Conservation (phyloP, 2,888 invertebrate genomes). For the Zeuzera pyrina region DNA sequence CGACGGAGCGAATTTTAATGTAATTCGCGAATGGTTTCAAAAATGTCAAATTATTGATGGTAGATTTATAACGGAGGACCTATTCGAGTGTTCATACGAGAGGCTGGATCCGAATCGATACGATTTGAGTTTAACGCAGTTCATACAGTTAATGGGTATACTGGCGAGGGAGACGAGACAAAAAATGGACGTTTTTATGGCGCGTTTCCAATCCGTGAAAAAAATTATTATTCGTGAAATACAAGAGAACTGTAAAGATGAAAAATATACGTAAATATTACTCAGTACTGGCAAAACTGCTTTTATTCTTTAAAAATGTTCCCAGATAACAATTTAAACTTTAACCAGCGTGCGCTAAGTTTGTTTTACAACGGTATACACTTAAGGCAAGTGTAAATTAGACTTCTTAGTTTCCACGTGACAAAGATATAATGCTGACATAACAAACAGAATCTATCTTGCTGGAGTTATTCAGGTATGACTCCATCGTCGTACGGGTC, state of each 20-base stretch:
- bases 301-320: no score
- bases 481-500: no score
- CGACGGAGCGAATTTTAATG: slow-evolving; percentile 1
- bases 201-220: background rate
- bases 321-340: no score
- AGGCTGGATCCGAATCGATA: background rate
- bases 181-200: background rate
- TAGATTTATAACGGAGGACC: background rate
- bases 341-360: no score
- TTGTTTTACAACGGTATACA: no score
- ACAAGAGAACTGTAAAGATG: background rate
- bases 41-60: slow-evolving; percentile 1
- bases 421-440: no score
- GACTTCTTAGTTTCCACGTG: no score
- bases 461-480: no score
- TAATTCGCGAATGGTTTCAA: background rate
- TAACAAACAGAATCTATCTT: no score
- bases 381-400: no score
- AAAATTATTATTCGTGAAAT: background rate
- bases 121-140: background rate
- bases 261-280: background rate
- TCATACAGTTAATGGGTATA: background rate
- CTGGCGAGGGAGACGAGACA: background rate
- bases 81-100: background rate
- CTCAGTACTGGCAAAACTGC: no score